Base-by-base conservation (phyloP, 2,113 vertebrate species). In the Clinocottus analis region DNA sequence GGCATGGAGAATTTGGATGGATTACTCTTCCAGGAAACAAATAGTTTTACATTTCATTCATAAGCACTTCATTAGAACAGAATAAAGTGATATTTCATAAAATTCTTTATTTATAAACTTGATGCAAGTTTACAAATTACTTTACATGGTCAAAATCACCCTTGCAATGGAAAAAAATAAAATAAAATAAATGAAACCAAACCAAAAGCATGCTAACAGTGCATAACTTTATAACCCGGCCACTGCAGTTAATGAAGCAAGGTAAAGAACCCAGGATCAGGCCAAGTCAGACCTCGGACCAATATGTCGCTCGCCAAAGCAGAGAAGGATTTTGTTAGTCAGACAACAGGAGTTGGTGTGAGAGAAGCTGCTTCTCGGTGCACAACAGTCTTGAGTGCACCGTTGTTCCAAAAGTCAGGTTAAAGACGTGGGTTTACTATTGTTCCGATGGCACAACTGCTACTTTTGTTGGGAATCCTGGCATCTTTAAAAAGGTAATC, bases 31-130 rank as follows among this genome's bases (percentile, higher is more conserved):
- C 41, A 74, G 70, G 41, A 61, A 62, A 72, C 37, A 21, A 59
- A n/a, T 7, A 0, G 1, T 29, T 53, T 51, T 17, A 3, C 23
- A 27, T 63, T 43, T 43, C 25, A 16, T 43, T 53, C 29, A 49
- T 10, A 25, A 43, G 27, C 27, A 64, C 37, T 17, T 45, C 21
- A 23, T 60, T 47, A 33, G 7, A 63, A 73, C 21, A 37, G 2
- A 78, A 56, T 45, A 37, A 74, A 43, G 23, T 77, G 7, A 73
- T 90, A 91, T 92, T 93, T 95, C 89, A 94, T 94, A 95, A 94
- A 95, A 95, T 93, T 95, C 93, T 95, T 95, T 95, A 95, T 95
- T 95, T 91, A 95, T 95, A 95, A 95, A 95, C 95, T 95, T 95
- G 95, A 95, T 95, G 95, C 94, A 95, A 95, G 95, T 95, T 95